Evolutionary conservation across 1,140 invertebrate genomes (phyloP), one percentile per base, ranked within the genome.

Genomic region (Vanessa tameamea): DNA sequence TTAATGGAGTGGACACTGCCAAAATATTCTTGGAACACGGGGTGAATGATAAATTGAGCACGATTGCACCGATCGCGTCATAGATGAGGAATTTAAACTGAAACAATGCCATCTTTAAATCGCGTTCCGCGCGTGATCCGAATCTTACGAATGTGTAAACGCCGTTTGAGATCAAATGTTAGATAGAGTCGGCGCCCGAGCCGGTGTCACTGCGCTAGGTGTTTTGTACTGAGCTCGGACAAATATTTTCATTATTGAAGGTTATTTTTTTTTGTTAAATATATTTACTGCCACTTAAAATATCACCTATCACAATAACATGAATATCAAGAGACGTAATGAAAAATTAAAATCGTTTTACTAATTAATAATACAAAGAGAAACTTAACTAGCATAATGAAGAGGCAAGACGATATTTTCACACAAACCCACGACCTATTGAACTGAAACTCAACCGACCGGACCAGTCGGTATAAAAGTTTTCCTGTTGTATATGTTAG

Each of bases 61-160:
- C 77, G 73, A 80, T 78, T 85, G 86, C 83, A 82, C 70, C 70
- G 83, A 82, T 87, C 83, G 76, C 87, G 87, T 89, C 87, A 89
- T 83, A 89, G 81, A 87, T 81, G 71, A 84, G 78, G 86, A 86
- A 87, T 88, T 87, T 84, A 80, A 87, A 85, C 87, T 84, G 81
- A 88, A 87, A 89, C 87, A 89, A 89, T 89, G 82, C 81, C 85
- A 88, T 85, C 82, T 87, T 85, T 82, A 82, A 84, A 80, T 70
- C 80, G 80, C 78, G 81, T 75, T 82, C 69, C 75, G 78, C 73
- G 81, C 86, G 87, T 89, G 87, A 85, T 73, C 66, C 23, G 84
- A 86, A 89, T 87, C 72, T 71, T 78, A 75, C 69, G 31, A 66
- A 64, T 64, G 74, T 64, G 74, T 76, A 65, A 75, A 78, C 68